Evolutionary conservation across 2,113 vertebrate genomes (phyloP), one percentile per base, ranked within the genome.

Genomic region (Equus przewalskii): DNA sequence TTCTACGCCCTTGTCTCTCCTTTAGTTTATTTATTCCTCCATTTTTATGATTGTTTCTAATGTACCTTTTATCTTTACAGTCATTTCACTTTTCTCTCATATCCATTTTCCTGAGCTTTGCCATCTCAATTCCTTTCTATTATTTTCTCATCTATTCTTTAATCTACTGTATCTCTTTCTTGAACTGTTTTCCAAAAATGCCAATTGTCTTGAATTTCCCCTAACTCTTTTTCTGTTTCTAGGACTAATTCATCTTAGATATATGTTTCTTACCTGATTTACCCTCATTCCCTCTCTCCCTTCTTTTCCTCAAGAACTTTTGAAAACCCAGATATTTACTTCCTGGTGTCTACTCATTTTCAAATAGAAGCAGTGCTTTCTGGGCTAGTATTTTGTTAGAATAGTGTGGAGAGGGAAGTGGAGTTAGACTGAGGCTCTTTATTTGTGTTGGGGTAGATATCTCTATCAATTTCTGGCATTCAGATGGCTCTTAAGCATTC

Each of bases 391-490:
- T 73, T 87, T 79, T 51, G n/a, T 22, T 36, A 7, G 70, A 62
- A 12, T 19, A 60, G 4, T 15, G 5, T 12, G 11, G 21, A 28
- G 21, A 67, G 14, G 30, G 46, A n/a, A 73, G 54, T 28, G 33
- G 21, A 30, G 11, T 41, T 51, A 2, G 5, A 14, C 16, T 26
- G 54, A 62, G 24, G 24, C 1, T 49, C n/a, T 6, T 15, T 13
- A 1, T 33, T 11, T 6, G 4, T 8, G 15, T 18, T 44, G 21
- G 2, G 26, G 8, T 0, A 36, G 54, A 5, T 9, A 6, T 26
- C 60, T 16, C 0, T 0, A 24, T 41, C 12, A 5, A 0, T 44
- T 69, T 62, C 78, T 91, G 3, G 4, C 13, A 16, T 24, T 28
- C 44, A 12, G 8, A 58, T 11, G 36, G 3, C 62, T 36, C 36